Evolutionary conservation across 2,797 vertebrate species (phyloP), one percentile per base, ranked within the genome.

Genomic region (Sebastes aleutianus): DNA sequence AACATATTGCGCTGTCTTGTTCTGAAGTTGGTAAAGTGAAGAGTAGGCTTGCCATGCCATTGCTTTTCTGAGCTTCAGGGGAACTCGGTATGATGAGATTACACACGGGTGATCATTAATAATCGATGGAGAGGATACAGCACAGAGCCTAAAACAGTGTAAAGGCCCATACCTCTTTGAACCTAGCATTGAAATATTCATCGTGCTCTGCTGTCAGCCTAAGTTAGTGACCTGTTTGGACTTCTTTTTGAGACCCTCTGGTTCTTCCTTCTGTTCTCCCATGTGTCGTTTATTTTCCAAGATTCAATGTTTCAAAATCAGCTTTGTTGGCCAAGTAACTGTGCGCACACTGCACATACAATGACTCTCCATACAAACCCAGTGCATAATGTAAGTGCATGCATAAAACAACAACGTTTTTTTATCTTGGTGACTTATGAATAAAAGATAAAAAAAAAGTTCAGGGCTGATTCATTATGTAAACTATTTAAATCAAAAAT

Each of bases 121-220:
- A 94, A 94, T 92, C 84, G 16, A 95, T 94, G 85, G 56, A 57
- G 80, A 88, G 86, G 88, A 88, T 88, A 87, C 80, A 72, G 80
- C 83, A 80, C 54, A 3, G 78, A 89, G 84, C 80, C 76, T 87
- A 83, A 95, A 94, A 89, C 90, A 77, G 88, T 87, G 82, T 88
- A 89, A 91, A 93, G 76, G 84, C 74, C 78, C 89, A 58, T 65
- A 47, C 56, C 90, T 82, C 85, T 90, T 82, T 89, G 64, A 92
- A 91, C 71, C 75, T 12, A 20, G 63, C 72, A 58, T 47, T 95
- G 63, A 93, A 95, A 94, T 94, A 93, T 95, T 92, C 71, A 94
- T 91, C 5, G 10, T 26, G 69, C 85, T 79, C 66, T 27, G 74
- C 50, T 89, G 86, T 85, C 88, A 84, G 70, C 72, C 69, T 83